Evolutionary conservation across 2,113 vertebrate species (phyloP).

Genomic region (Naja naja): DNA sequence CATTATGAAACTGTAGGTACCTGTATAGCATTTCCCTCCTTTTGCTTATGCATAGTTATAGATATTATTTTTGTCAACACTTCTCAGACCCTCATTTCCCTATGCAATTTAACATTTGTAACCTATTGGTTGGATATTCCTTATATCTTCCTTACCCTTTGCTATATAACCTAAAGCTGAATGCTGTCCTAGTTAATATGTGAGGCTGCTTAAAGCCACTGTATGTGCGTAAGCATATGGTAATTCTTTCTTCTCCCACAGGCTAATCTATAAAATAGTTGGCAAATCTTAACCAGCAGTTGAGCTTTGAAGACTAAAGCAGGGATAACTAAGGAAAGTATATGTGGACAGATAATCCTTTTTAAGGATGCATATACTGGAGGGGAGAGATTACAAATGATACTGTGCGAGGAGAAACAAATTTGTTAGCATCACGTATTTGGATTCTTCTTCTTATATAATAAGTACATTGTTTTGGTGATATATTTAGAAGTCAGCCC

Average conservation of each 20-base stretch:
- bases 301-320: constrained; percentile 5
- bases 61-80: neutral
- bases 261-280: neutral
- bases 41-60: neutral
- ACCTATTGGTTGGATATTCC: neutral
- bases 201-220: constrained; percentile 4
- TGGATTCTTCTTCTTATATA: constrained; percentile 4
- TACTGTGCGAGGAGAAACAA: neutral
- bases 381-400: neutral
- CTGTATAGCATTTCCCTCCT: neutral
- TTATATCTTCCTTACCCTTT: neutral
- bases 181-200: neutral
- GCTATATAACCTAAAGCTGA: neutral
- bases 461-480: neutral
- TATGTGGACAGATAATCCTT: neutral
- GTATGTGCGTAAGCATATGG: neutral
- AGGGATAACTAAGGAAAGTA: constrained; percentile 7
- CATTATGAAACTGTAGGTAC: neutral
- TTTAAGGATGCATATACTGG: neutral
- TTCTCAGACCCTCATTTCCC: neutral
- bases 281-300: constrained; percentile 19
- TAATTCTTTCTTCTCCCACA: neutral
- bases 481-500: neutral
- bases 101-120: neutral
- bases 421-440: neutral